phyloP scores from a whole-genome alignment of 53 echinoderm and acorn worm genomes.

The Antedon mediterranea region DNA sequence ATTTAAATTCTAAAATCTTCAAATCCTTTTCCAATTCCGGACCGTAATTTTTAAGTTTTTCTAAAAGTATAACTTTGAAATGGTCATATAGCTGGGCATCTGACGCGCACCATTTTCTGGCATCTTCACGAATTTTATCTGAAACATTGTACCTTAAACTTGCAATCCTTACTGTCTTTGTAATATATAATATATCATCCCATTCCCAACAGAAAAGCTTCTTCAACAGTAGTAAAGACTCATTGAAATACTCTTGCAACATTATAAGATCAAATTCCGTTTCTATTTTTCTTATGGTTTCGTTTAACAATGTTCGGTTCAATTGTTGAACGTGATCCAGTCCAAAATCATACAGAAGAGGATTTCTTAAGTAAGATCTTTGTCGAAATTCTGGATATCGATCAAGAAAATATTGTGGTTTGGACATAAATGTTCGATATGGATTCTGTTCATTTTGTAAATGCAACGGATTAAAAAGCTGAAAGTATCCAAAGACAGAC shows the following conservation, averaged over 20 bases:
- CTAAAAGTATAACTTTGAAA: slow-evolving; percentile 43
- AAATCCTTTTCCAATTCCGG: slow-evolving; percentile 27
- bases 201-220: slow-evolving; percentile 34
- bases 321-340: slow-evolving; percentile 13
- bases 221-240: slow-evolving; percentile 30
- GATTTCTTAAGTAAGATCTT: not conserved
- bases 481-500: slow-evolving; percentile 38
- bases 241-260: slow-evolving; percentile 44
- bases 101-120: slow-evolving; percentile 23
- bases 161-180: slow-evolving; percentile 19
- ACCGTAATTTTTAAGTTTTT: slow-evolving; percentile 24
- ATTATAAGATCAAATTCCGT: slow-evolving; percentile 37
- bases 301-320: slow-evolving; percentile 1
- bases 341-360: slow-evolving; percentile 39
- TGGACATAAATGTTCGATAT: slow-evolving; percentile 17
- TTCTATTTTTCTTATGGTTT: slow-evolving; percentile 6
- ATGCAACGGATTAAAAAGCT: slow-evolving; percentile 6
- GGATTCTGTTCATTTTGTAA: not conserved
- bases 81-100: slow-evolving; percentile 31
- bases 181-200: slow-evolving; percentile 34
- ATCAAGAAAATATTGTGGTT: slow-evolving; percentile 5
- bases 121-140: not conserved
- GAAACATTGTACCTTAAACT: not conserved
- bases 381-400: not conserved
- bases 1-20: not conserved